Percentiles rank a stretch among this genome's conserved stretches.
Evolutionary conservation across 2,888 invertebrate species (phyloP).

Genomic region (Drosophila diplacantha): DNA sequence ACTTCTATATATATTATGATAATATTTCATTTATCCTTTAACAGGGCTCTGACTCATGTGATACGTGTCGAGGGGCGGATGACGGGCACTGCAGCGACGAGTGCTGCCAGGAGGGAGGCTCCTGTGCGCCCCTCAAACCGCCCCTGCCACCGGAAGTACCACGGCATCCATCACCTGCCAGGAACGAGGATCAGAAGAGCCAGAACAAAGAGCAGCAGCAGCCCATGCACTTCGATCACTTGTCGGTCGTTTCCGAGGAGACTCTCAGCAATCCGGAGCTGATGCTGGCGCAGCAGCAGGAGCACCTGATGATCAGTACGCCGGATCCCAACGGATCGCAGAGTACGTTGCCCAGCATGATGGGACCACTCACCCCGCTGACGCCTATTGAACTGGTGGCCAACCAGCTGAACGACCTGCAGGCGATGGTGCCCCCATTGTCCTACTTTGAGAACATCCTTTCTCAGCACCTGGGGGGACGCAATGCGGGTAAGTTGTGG

Average conservation of each 20-base stretch:
- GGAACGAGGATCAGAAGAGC: slow-evolving; percentile 21
- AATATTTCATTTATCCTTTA: too few relatives aligned
- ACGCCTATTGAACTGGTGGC: slow-evolving; percentile 75
- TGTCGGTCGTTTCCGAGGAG: slow-evolving; percentile 88
- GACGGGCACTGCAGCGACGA: slow-evolving; percentile 69
- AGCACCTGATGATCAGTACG: slow-evolving; percentile 56
- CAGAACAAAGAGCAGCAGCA: slow-evolving; percentile 34
- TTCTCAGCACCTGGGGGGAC: slow-evolving; percentile 70
- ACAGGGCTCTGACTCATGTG: slow-evolving; percentile 77
- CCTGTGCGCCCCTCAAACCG: slow-evolving; percentile 61
- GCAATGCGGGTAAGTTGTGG: slow-evolving; percentile 60
- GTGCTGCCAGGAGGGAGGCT: slow-evolving; percentile 68
- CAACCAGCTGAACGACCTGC: slow-evolving; percentile 74
- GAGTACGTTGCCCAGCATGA: slow-evolving; percentile 64
- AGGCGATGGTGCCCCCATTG: slow-evolving; percentile 75
- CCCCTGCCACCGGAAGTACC: slow-evolving; percentile 45
- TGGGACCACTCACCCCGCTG: slow-evolving; percentile 71
- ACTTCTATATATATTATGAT: background rate
- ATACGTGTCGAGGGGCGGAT: slow-evolving; percentile 73
- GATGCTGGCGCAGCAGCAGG: slow-evolving; percentile 56
- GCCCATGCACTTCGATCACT: slow-evolving; percentile 81
- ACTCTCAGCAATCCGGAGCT: slow-evolving; percentile 78
- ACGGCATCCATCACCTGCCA: slow-evolving; percentile 10
- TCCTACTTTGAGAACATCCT: slow-evolving; percentile 78
- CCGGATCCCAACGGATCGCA: slow-evolving; percentile 66